Percentiles rank a stretch among this genome's conserved stretches.
Evolutionary conservation across 2,113 vertebrate species (phyloP).

Genomic region (Collichthys lucidus): DNA sequence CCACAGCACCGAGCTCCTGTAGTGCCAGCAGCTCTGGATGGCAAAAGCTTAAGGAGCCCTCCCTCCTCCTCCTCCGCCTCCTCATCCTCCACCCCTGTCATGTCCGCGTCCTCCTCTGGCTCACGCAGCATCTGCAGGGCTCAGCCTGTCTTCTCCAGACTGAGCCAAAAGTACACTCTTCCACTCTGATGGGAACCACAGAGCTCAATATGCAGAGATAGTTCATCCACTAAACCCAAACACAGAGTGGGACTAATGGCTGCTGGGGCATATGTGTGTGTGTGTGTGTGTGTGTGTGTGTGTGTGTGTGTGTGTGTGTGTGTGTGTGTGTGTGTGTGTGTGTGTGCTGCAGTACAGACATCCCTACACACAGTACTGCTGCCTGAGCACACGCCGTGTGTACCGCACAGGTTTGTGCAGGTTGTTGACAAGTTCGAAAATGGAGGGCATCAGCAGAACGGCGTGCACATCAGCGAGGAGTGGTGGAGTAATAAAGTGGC

Average conservation of each 20-base stretch:
- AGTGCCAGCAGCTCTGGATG: slow-evolving; percentile 36
- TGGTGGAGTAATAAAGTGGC: slow-evolving; percentile 77
- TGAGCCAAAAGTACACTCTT: slow-evolving; percentile 20
- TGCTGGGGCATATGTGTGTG: not conserved
- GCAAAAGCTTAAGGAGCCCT: slow-evolving; percentile 50
- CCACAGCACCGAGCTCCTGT: slow-evolving; percentile 15
- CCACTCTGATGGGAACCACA: slow-evolving; percentile 36
- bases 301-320: not conserved
- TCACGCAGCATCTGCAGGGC: slow-evolving; percentile 40
- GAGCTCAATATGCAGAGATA: slow-evolving; percentile 10
- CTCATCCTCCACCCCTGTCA: slow-evolving; percentile 5
- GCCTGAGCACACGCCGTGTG: slow-evolving; percentile 6
- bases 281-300: slow-evolving; percentile 7
- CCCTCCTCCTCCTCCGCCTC: not conserved
- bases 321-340: slow-evolving; percentile 11
- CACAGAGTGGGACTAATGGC: slow-evolving; percentile 28
- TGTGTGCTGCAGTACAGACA: not conserved
- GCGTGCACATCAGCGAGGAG: slow-evolving; percentile 84
- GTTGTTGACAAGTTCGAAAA: slow-evolving; percentile 63
- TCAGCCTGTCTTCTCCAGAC: slow-evolving; percentile 29
- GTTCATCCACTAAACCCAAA: slow-evolving; percentile 27
- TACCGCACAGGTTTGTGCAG: slow-evolving; percentile 1
- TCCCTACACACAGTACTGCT: not conserved
- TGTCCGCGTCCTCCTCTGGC: slow-evolving; percentile 26
- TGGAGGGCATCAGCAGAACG: slow-evolving; percentile 62